Conservation (phyloP, 2,797 vertebrate species). For the Tenualosa thibaudeaui region DNA sequence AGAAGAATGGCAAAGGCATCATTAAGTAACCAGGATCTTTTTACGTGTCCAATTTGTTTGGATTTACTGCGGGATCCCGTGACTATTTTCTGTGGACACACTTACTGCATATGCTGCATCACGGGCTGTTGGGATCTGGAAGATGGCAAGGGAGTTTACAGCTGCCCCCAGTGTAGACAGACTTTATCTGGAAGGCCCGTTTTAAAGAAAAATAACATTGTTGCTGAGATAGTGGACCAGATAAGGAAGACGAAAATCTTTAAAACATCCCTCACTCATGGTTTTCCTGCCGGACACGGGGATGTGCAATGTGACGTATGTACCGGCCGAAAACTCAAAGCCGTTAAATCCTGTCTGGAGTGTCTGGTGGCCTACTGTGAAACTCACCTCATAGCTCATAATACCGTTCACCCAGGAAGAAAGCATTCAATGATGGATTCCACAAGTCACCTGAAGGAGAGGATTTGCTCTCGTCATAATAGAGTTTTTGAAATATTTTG, state of each 20-base stretch:
- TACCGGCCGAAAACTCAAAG: too few relatives aligned
- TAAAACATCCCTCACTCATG: background rate
- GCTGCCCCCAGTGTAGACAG: background rate
- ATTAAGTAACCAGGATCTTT: background rate
- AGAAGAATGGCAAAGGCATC: background rate
- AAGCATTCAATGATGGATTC: background rate
- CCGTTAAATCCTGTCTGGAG: too few relatives aligned
- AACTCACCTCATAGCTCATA: background rate
- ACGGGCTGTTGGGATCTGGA: background rate
- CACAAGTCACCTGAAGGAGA: too few relatives aligned
- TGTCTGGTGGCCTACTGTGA: background rate
- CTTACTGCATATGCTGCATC: background rate
- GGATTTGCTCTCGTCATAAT: too few relatives aligned
- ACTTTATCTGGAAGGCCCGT: background rate
- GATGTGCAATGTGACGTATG: background rate
- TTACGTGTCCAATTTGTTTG: background rate
- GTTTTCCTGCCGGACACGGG: too few relatives aligned
- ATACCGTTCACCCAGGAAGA: background rate
- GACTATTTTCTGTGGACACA: background rate
- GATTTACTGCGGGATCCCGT: background rate
- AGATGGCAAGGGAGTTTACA: background rate
- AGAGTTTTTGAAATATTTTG: background rate
- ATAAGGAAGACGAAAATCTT: background rate
- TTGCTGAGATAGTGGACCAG: background rate
- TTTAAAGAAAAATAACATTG: conserved; percentile 2